phyloP scores from a whole-genome alignment of 2,888 invertebrate species.

The Cosmia pyralina region DNA sequence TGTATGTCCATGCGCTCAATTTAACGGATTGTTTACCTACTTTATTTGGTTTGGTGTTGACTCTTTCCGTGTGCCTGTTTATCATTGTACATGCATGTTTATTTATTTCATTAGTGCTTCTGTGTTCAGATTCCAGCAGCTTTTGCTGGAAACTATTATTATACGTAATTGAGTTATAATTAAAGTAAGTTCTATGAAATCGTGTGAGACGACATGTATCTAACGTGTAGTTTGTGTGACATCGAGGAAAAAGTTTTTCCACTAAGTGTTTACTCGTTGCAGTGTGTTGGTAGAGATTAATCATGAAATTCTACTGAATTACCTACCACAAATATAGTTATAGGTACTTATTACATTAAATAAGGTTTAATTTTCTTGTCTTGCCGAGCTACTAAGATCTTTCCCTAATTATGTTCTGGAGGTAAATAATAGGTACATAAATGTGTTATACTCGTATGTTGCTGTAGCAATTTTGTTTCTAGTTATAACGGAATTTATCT shows the following conservation, averaged over 20 bases:
- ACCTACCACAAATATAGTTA: neutral
- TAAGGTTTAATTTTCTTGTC: slow-evolving; percentile 8
- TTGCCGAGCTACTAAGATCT: neutral
- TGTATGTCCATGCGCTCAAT: slow-evolving; percentile 40
- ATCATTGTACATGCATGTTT: slow-evolving; percentile 15
- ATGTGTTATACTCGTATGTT: neutral
- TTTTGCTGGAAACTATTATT: slow-evolving; percentile 11
- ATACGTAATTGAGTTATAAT: neutral
- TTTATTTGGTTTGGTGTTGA: slow-evolving; percentile 24
- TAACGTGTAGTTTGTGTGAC: slow-evolving; percentile 14
- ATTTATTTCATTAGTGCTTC: slow-evolving; percentile 28
- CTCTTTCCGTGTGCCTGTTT: slow-evolving; percentile 7
- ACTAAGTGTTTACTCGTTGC: slow-evolving; percentile 24
- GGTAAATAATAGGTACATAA: neutral
- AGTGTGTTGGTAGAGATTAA: slow-evolving; percentile 4
- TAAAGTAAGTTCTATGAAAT: slow-evolving; percentile 20
- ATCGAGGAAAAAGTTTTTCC: slow-evolving; percentile 55
- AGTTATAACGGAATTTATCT: too few species aligned
- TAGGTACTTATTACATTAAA: neutral
- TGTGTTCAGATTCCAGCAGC: slow-evolving; percentile 23
- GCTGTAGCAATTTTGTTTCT: neutral
- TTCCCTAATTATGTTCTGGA: neutral
- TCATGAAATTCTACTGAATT: slow-evolving; percentile 27
- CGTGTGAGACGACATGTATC: slow-evolving; percentile 11
- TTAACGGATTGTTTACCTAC: slow-evolving; percentile 40